phyloP scores from a whole-genome alignment of 2,113 vertebrate species.

The Mustelus asterias region DNA sequence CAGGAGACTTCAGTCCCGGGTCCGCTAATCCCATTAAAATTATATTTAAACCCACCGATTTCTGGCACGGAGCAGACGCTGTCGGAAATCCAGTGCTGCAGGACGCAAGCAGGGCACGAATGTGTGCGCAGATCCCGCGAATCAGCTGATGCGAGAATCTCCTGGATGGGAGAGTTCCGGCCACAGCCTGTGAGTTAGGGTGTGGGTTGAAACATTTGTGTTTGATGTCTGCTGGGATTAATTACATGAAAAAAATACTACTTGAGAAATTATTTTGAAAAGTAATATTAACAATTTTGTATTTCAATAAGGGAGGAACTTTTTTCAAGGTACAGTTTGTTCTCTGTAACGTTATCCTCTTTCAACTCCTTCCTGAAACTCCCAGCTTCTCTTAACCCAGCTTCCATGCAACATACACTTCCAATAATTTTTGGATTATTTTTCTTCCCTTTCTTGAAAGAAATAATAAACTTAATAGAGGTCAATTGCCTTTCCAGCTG shows the following conservation, averaged over 20 bases:
- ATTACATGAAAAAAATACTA: constrained; percentile 6
- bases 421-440: not conserved
- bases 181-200: not conserved
- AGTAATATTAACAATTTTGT: not conserved
- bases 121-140: too few relatives aligned
- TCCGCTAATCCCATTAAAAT: too few relatives aligned
- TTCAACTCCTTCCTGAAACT: not conserved
- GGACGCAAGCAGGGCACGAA: too few relatives aligned
- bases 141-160: too few relatives aligned
- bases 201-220: not conserved
- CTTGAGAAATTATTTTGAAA: not conserved
- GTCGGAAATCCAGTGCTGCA: too few relatives aligned
- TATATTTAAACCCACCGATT: too few relatives aligned
- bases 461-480: not conserved
- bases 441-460: not conserved
- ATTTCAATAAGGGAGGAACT: not conserved
- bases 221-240: not conserved
- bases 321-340: not conserved
- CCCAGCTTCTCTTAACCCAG: not conserved
- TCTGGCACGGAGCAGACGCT: too few relatives aligned
- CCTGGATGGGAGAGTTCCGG: too few relatives aligned
- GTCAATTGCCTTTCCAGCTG: not conserved
- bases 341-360: not conserved
- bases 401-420: not conserved
- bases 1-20: too few relatives aligned